A percentile compares a stretch with the other conserved stretches of the same genome.
These are phyloP conservation scores for Polyommatus iphigenia DNA, from an alignment of 2,888 invertebrate species.

Conservation along the genomic window DNA sequence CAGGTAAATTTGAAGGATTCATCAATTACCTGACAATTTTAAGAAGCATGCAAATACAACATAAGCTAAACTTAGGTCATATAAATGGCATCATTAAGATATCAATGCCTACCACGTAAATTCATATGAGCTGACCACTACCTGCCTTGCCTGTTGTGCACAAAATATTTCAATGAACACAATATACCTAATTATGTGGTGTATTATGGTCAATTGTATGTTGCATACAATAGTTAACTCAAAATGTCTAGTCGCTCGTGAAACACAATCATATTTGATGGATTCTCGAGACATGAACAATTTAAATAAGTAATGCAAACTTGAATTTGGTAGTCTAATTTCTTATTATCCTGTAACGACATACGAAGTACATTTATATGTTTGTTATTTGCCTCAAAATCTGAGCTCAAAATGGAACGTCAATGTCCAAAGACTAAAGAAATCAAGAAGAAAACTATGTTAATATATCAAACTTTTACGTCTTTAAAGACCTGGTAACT, in stretches of 20 bases:
- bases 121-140: not conserved
- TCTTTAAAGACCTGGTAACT: too few relatives aligned
- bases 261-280: not conserved
- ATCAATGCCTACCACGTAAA: conserved; percentile 32
- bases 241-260: conserved; percentile 1
- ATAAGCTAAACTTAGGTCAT: not conserved
- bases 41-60: not conserved
- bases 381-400: too few relatives aligned
- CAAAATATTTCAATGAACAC: not conserved
- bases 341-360: not conserved
- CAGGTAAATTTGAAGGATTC: conserved; percentile 68
- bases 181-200: not conserved
- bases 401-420: too few relatives aligned
- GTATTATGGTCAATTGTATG: not conserved
- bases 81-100: not conserved
- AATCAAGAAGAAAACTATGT: too few relatives aligned
- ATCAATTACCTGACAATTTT: not conserved
- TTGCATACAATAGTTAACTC: not conserved
- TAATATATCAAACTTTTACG: too few relatives aligned
- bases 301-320: not conserved
- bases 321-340: not conserved
- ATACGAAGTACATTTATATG: too few relatives aligned
- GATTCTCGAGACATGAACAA: not conserved
- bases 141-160: not conserved
- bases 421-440: too few relatives aligned